Conservation (phyloP, 2,888 invertebrate species). For the Ochropleura plecta region DNA sequence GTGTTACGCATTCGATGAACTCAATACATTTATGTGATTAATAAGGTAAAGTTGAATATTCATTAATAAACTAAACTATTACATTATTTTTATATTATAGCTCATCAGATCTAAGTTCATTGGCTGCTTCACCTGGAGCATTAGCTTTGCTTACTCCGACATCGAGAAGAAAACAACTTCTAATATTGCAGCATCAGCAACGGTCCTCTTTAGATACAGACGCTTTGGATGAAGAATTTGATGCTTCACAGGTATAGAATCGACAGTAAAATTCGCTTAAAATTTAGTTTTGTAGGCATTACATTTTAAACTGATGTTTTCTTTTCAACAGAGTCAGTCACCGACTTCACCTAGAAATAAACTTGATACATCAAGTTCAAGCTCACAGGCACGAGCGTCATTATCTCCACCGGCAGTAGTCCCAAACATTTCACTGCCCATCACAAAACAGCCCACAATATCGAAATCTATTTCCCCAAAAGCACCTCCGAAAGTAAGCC, state of each 20-base stretch:
- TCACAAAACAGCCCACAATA: slow-evolving; percentile 87
- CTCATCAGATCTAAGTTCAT: slow-evolving; percentile 88
- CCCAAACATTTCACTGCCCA: slow-evolving; percentile 83
- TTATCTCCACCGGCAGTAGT: slow-evolving; percentile 88
- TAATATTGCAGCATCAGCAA: slow-evolving; percentile 95
- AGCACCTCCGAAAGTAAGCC: slow-evolving; percentile 78
- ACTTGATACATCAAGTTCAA: slow-evolving; percentile 84
- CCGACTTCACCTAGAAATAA: slow-evolving; percentile 89
- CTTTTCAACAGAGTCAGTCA: slow-evolving; percentile 84
- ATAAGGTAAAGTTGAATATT: not conserved
- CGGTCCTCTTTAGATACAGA: slow-evolving; percentile 96
- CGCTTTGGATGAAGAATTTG: slow-evolving; percentile 93
- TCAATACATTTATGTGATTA: not conserved
- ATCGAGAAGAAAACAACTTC: slow-evolving; percentile 94
- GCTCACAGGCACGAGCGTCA: slow-evolving; percentile 81
- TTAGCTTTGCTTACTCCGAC: slow-evolving; percentile 94
- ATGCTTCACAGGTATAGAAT: slow-evolving; percentile 89
- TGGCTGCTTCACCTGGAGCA: slow-evolving; percentile 89
- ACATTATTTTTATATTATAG: slow-evolving; percentile 63
- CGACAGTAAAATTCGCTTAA: not conserved
- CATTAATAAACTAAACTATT: not conserved
- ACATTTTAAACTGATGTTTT: not conserved
- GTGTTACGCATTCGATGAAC: no score
- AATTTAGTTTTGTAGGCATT: slow-evolving; percentile 10
- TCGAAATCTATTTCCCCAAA: slow-evolving; percentile 81